These are phyloP conservation scores for Gari tellinella DNA, from an alignment of 2,888 invertebrate species.

Conservation along the genomic window DNA sequence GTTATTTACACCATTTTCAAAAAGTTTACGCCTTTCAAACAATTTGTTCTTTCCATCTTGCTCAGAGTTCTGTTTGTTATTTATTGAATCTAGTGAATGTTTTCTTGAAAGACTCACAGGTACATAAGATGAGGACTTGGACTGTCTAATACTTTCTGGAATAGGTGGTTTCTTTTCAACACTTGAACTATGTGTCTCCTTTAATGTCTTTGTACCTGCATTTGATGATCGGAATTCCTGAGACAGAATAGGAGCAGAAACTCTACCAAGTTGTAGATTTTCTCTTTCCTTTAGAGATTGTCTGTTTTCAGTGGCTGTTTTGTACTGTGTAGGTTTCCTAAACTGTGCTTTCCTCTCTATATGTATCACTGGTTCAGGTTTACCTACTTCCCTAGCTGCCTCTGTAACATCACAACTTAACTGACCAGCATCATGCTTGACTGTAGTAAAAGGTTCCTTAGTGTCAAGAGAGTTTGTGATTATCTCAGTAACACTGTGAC, in stretches of 20 bases:
- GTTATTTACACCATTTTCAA: slow-evolving; percentile 16
- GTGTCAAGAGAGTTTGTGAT: slow-evolving; percentile 3
- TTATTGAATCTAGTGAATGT: too few species aligned
- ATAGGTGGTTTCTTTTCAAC: slow-evolving; percentile 17
- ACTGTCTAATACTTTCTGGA: slow-evolving; percentile 22
- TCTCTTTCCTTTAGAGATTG: slow-evolving; percentile 3
- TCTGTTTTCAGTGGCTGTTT: too few species aligned
- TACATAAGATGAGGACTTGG: slow-evolving; percentile 10
- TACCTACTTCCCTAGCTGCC: background rate
- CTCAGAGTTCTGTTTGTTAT: slow-evolving; percentile 13
- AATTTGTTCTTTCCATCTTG: slow-evolving; percentile 24
- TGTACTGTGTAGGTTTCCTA: too few species aligned
- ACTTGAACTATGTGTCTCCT: background rate
- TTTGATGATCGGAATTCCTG: too few species aligned
- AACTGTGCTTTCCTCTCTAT: too few species aligned
- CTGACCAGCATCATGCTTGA: background rate
- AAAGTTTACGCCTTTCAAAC: slow-evolving; percentile 20
- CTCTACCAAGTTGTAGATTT: slow-evolving; percentile 1
- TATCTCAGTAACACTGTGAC: slow-evolving; percentile 42
- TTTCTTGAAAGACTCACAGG: background rate
- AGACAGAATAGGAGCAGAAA: background rate
- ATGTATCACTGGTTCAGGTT: too few species aligned
- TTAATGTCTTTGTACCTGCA: too few species aligned
- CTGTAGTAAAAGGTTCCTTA: background rate
- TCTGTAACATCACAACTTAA: slow-evolving; percentile 11